Percentiles rank a stretch among this genome's conserved stretches.
phyloP scores from a whole-genome alignment of 2,797 vertebrate genomes.

The Thripadectes ignobilis region DNA sequence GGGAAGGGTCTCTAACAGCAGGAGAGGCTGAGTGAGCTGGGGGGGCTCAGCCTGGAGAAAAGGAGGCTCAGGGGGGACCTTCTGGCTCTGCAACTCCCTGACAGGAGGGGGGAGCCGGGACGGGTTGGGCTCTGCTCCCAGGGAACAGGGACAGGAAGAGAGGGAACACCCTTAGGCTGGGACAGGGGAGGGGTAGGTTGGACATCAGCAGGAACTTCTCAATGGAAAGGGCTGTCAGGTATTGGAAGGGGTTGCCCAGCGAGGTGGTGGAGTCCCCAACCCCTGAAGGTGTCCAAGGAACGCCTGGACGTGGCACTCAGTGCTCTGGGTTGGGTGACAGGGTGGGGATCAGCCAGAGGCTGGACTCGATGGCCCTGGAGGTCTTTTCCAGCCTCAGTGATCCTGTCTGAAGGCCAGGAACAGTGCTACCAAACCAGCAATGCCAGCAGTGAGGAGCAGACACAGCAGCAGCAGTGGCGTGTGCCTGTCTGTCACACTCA shows the following conservation, averaged over 20 bases:
- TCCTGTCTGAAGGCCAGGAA: neutral
- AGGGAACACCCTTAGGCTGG: neutral
- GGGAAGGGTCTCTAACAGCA: neutral
- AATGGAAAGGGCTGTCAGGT: neutral
- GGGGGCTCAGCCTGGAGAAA: neutral
- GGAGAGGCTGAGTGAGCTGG: neutral
- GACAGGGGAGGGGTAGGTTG: neutral
- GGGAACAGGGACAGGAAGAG: neutral
- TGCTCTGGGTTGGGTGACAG: neutral
- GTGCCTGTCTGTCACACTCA: neutral
- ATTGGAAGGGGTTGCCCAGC: neutral
- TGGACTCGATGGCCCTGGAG: fast-evolving
- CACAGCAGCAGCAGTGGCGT: neutral
- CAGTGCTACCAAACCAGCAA: neutral
- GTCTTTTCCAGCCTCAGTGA: neutral
- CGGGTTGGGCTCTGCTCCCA: neutral
- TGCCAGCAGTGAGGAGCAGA: neutral
- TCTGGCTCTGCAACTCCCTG: neutral
- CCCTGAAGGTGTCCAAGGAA: neutral
- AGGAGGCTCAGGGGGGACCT: neutral
- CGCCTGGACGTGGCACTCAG: fast-evolving
- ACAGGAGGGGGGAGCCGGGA: neutral
- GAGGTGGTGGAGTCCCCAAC: too few species aligned
- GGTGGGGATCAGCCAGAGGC: neutral
- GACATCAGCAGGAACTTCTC: neutral